Evolutionary conservation across 2,113 vertebrate genomes (phyloP).

Genomic region (Craseonycteris thonglongyai): DNA sequence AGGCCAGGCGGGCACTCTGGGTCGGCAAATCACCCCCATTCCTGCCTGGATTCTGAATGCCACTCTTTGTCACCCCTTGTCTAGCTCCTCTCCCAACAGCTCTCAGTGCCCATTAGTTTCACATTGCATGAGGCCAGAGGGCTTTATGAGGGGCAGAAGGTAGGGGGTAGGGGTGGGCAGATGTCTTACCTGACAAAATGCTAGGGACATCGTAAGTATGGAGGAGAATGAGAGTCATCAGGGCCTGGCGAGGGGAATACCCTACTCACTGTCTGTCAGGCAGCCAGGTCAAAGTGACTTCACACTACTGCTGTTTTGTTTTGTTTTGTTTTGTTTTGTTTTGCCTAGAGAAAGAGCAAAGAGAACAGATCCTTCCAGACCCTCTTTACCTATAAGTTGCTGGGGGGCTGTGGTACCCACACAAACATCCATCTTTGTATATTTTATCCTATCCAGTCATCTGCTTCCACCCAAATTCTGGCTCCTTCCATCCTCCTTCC

Average conservation of each 20-base stretch:
- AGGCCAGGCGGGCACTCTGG: slow-evolving; percentile 51
- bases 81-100: neutral
- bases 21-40: neutral
- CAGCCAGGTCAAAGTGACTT: neutral
- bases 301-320: neutral
- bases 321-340: neutral
- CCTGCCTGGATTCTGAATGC: neutral
- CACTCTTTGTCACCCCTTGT: neutral
- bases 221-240: neutral
- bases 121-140: neutral
- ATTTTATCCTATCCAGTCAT: slow-evolving; percentile 18
- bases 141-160: neutral
- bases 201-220: neutral
- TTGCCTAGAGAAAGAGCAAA: neutral
- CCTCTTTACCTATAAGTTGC: neutral
- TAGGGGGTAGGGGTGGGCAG: neutral
- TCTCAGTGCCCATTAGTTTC: neutral
- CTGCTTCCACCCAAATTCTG: neutral
- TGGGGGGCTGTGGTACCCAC: neutral
- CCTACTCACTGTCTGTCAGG: neutral
- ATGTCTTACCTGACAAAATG: neutral
- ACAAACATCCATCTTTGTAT: neutral
- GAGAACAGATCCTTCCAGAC: neutral
- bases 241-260: neutral
- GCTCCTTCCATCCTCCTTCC: neutral